Evolutionary conservation across 2,888 invertebrate species (phyloP).

Genomic region (Campopleginae sp.): DNA sequence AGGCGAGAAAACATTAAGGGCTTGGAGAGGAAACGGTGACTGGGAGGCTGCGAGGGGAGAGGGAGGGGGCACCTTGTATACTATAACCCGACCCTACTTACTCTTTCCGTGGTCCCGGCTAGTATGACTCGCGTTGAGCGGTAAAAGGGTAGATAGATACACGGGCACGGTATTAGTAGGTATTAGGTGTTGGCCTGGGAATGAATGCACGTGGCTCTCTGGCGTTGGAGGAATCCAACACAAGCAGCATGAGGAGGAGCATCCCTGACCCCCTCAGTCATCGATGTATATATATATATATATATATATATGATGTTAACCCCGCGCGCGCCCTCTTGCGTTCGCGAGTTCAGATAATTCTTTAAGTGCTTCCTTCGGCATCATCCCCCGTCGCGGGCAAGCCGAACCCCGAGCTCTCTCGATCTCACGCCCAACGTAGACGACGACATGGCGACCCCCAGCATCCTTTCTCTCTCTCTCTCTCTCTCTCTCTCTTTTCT

Average conservation of each 20-base stretch:
- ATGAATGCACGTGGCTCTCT: slow-evolving; percentile 82
- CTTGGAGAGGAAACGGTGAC: slow-evolving; percentile 35
- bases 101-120: slow-evolving; percentile 80
- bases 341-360: slow-evolving; percentile 83
- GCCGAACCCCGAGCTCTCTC: slow-evolving; percentile 67
- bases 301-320: slow-evolving; percentile 20
- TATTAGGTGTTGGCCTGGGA: slow-evolving; percentile 84
- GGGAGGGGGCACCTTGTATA: slow-evolving; percentile 51
- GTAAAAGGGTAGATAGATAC: slow-evolving; percentile 84
- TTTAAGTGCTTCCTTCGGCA: slow-evolving; percentile 83
- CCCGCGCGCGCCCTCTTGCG: slow-evolving; percentile 63
- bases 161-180: slow-evolving; percentile 83
- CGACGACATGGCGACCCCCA: slow-evolving; percentile 41
- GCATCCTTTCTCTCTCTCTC: slow-evolving; percentile 70
- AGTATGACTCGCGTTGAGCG: slow-evolving; percentile 81
- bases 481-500: slow-evolving; percentile 43
- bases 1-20: slow-evolving; percentile 37
- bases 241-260: slow-evolving; percentile 73
- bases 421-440: slow-evolving; percentile 52
- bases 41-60: slow-evolving; percentile 6
- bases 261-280: slow-evolving; percentile 78
- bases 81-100: slow-evolving; percentile 69
- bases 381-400: slow-evolving; percentile 71
- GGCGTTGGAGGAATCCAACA: slow-evolving; percentile 76
- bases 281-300: slow-evolving; percentile 55